Conservation (phyloP, 2,797 vertebrate genomes). For the Parauchenoglanis ngamensis region DNA sequence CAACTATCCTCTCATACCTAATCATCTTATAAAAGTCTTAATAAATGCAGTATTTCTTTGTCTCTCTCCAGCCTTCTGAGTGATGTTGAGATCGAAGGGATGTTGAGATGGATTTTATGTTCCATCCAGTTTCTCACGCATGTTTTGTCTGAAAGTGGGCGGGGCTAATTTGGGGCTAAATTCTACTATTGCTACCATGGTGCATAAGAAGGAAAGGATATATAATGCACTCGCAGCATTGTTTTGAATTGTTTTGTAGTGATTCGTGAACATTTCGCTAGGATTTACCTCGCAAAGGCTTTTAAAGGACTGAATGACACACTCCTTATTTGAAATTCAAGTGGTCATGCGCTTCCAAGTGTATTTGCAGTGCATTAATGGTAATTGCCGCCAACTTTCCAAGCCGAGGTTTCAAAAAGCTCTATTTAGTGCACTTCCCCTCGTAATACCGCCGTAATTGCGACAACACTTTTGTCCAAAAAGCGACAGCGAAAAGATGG, state of each 20-base stretch:
- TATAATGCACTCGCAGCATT: neutral
- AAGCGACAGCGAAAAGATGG: conserved; percentile 37
- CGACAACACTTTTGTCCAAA: neutral
- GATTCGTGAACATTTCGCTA: neutral
- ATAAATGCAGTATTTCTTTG: neutral
- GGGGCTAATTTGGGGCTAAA: neutral
- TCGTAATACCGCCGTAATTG: conserved; percentile 1
- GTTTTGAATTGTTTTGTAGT: neutral
- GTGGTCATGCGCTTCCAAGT: conserved; percentile 67
- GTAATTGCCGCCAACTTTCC: conserved; percentile 30
- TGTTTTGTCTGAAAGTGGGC: neutral
- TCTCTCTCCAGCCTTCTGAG: neutral
- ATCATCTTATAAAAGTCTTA: neutral
- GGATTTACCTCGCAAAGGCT: neutral
- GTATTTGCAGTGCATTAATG: conserved; percentile 30
- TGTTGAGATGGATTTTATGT: too few species aligned
- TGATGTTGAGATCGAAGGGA: neutral
- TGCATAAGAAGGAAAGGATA: neutral
- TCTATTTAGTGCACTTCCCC: neutral
- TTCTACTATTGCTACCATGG: neutral
- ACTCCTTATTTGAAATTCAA: conserved; percentile 53
- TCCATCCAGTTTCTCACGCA: neutral
- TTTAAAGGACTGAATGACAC: neutral
- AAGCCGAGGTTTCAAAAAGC: neutral
- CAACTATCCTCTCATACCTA: neutral